phyloP scores from a whole-genome alignment of 92 coral and sea anemone genomes.

The Paramuricea clavata region DNA sequence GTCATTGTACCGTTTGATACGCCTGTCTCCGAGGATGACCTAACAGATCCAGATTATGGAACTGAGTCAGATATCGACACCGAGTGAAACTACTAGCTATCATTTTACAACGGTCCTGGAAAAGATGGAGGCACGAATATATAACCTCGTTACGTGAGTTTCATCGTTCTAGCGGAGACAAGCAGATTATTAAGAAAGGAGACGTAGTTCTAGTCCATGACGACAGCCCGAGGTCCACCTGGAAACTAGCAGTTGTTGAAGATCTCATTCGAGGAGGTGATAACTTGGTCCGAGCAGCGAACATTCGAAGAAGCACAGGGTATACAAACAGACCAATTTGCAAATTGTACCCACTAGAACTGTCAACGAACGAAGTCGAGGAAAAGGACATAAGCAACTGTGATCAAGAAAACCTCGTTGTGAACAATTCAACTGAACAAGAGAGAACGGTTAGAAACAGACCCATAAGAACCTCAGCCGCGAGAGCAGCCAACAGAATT shows the following conservation, averaged over 20 bases:
- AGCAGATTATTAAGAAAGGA: constrained; percentile 45
- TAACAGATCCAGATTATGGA: constrained; percentile 42
- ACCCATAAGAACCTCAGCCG: too few relatives aligned
- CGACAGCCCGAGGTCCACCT: constrained; percentile 50
- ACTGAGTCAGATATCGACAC: constrained; percentile 8
- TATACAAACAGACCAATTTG: constrained; percentile 58
- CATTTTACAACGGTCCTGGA: constrained; percentile 40
- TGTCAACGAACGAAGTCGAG: constrained; percentile 22
- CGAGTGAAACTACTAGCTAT: constrained; percentile 6
- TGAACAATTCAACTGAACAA: too few relatives aligned
- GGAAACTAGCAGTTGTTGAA: constrained; percentile 69
- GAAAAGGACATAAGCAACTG: not conserved
- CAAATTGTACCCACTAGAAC: constrained; percentile 64
- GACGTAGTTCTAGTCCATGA: constrained; percentile 65
- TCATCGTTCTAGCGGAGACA: constrained; percentile 54
- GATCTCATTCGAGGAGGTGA: constrained; percentile 56
- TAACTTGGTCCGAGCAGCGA: constrained; percentile 64
- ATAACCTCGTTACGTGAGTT: constrained; percentile 57
- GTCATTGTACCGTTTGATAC: too few relatives aligned
- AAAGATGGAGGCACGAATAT: constrained; percentile 66
- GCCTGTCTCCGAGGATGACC: too few relatives aligned
- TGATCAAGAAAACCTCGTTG: not conserved
- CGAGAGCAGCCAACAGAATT: too few relatives aligned
- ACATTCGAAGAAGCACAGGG: constrained; percentile 64
- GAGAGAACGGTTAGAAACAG: too few relatives aligned